Conservation (phyloP, 2,797 vertebrate species). For the Stomatorhinus walkeri region DNA sequence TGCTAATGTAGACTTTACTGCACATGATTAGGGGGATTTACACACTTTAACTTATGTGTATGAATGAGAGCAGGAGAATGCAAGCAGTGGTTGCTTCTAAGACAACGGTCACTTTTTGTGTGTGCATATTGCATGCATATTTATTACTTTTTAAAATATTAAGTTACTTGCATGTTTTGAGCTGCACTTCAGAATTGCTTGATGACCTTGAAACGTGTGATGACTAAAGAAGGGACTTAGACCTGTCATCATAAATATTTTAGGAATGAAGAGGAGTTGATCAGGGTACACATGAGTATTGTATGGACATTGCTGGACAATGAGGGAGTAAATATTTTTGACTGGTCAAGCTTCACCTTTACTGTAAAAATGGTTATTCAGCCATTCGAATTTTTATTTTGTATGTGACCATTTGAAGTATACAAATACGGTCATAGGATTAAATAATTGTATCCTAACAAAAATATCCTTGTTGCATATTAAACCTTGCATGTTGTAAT, state of each 20-base stretch:
- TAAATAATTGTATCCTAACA: conserved; percentile 44
- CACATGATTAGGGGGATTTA: neutral
- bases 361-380: neutral
- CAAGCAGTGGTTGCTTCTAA: neutral
- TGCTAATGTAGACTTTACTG: neutral
- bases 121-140: conserved; percentile 1
- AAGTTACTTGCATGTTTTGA: neutral
- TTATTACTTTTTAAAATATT: neutral
- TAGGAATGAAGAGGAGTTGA: neutral
- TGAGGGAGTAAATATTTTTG: neutral
- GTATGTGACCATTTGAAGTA: conserved; percentile 38
- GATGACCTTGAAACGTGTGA: neutral
- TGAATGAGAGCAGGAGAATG: neutral
- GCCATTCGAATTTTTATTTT: conserved; percentile 33
- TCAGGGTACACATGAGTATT: neutral
- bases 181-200: conserved; percentile 25
- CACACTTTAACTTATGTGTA: neutral
- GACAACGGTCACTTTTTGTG: neutral
- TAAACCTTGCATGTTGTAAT: conserved; percentile 52
- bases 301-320: conserved; percentile 11
- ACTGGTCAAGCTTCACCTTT: neutral
- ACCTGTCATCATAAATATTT: neutral
- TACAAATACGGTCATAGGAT: conserved; percentile 38
- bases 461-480: conserved; percentile 33
- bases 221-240: neutral